Evolutionary conservation across 37 sponge, comb jelly and placozoan species (phyloP).

Genomic region (Ephydatia muelleri): DNA sequence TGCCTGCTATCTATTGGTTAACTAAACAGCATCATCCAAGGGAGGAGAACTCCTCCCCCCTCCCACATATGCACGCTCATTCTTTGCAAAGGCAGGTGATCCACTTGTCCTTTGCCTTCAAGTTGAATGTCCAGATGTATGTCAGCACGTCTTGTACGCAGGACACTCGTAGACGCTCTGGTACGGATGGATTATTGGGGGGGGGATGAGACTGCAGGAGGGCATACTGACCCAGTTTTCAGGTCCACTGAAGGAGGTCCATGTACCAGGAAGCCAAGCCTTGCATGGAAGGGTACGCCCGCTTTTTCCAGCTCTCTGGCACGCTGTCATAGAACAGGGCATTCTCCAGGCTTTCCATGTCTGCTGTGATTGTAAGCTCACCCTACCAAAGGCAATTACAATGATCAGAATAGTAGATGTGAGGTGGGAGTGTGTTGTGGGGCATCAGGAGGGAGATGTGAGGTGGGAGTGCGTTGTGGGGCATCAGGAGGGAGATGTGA

Average conservation of each 20-base stretch:
- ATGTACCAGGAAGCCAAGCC: slow-evolving; percentile 88
- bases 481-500: no score
- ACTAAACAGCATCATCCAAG: no score
- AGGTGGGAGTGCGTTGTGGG: no score
- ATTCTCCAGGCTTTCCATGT: slow-evolving; percentile 93
- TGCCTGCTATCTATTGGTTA: no score
- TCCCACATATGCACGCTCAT: no score
- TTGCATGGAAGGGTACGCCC: slow-evolving; percentile 95
- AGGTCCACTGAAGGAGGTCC: slow-evolving; percentile 86
- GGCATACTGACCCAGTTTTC: slow-evolving; percentile 96
- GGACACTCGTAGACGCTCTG: slow-evolving; percentile 96
- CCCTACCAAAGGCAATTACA: slow-evolving; percentile 78
- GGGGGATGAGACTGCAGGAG: slow-evolving; percentile 83
- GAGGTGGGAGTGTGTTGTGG: no score
- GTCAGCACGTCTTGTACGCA: slow-evolving; percentile 97
- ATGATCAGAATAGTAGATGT: no score
- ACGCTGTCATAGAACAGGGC: slow-evolving; percentile 90
- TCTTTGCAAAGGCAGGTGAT: no score
- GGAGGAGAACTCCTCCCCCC: no score
- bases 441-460: no score
- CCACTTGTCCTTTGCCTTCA: slow-evolving; percentile 99
- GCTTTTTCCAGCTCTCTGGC: slow-evolving; percentile 88
- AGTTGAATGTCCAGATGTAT: slow-evolving; percentile 98
- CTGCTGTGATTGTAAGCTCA: slow-evolving; percentile 96
- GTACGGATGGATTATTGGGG: slow-evolving; percentile 94